phyloP scores from a whole-genome alignment of 2,888 invertebrate species.

The Rhagonycha lutea region DNA sequence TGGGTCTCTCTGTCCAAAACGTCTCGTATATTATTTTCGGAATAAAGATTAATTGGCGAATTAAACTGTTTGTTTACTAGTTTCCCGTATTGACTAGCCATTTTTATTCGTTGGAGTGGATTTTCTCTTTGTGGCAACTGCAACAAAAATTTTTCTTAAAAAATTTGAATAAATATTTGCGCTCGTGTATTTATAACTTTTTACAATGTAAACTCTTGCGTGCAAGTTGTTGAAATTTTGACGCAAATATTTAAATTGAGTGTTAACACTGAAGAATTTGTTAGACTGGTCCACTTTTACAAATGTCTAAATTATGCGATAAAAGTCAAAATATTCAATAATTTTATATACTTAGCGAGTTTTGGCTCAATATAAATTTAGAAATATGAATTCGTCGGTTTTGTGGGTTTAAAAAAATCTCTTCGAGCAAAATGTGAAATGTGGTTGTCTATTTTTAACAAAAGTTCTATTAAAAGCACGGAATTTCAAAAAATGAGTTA shows the following conservation, averaged over 20 bases:
- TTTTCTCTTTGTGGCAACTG: not conserved
- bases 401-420: not conserved
- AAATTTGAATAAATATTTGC: not conserved
- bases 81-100: conserved; percentile 71
- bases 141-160: not conserved
- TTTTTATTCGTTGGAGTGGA: conserved; percentile 51
- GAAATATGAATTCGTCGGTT: not conserved
- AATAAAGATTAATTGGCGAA: conserved; percentile 85
- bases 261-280: not conserved
- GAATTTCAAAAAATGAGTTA: not conserved
- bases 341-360: not conserved
- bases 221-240: conserved; percentile 4
- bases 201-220: not conserved
- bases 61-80: conserved; percentile 90
- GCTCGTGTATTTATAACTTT: not conserved
- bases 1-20: conserved; percentile 78
- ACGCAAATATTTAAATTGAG: not conserved
- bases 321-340: not conserved
- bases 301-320: not conserved
- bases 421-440: not conserved
- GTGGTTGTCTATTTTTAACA: not conserved
- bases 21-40: conserved; percentile 78
- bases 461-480: not conserved
- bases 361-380: not conserved
- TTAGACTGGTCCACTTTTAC: not conserved